phyloP scores from a whole-genome alignment of 2,797 vertebrate species.

The Centropyge bicolor region DNA sequence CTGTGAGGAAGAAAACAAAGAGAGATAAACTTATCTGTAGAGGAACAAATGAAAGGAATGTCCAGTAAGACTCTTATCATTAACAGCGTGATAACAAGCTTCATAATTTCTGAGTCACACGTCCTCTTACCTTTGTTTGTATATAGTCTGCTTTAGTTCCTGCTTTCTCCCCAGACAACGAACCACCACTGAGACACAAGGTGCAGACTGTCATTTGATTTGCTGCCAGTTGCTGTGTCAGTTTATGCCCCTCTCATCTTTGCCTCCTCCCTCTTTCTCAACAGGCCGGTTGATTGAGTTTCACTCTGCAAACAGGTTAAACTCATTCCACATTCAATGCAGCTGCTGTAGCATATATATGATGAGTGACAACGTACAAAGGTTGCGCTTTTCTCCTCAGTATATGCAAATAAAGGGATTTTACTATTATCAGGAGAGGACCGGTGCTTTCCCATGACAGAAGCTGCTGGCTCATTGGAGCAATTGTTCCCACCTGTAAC shows the following conservation, averaged over 20 bases:
- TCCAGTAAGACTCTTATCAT: neutral
- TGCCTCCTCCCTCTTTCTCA: slow-evolving; percentile 2
- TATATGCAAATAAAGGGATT: neutral
- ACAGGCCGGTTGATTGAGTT: neutral
- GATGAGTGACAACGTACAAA: neutral
- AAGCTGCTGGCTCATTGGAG: neutral
- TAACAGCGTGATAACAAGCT: neutral
- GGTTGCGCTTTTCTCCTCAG: neutral
- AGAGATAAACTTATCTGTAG: accelerated
- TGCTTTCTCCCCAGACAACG: neutral
- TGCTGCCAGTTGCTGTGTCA: neutral
- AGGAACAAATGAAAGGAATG: neutral
- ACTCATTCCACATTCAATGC: neutral
- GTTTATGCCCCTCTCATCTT: neutral
- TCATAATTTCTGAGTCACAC: neutral
- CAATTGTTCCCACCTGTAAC: neutral
- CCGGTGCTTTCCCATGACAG: neutral
- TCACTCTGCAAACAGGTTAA: slow-evolving; percentile 14
- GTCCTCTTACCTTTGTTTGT: slow-evolving; percentile 13
- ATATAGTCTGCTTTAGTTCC: neutral
- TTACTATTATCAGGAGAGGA: neutral
- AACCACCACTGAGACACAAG: no score
- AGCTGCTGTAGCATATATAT: neutral
- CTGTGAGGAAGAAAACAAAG: neutral
- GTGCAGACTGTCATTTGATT: no score